Conservation (phyloP, 2,888 invertebrate genomes). For the Pandemis cinnamomeana region DNA sequence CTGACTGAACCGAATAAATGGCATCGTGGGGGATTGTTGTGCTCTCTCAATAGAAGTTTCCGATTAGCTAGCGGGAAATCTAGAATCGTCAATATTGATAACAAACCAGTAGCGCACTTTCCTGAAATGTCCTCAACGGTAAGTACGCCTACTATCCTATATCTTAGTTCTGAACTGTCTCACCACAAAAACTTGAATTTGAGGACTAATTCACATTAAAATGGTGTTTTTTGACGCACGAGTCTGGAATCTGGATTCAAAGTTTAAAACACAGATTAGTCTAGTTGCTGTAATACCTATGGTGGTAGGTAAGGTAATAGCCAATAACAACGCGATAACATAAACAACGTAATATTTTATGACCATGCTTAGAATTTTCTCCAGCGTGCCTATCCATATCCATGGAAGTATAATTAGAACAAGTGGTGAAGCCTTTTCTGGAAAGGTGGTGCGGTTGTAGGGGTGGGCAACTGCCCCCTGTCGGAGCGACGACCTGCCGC, state of each 20-base stretch:
- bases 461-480: constrained; percentile 26
- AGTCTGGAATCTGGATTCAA: too few species aligned
- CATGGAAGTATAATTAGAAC: neutral
- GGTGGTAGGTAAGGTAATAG: too few species aligned
- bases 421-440: neutral
- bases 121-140: constrained; percentile 63
- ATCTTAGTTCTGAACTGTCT: too few species aligned
- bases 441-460: neutral
- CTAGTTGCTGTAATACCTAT: too few species aligned
- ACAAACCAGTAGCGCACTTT: constrained; percentile 63
- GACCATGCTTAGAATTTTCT: neutral
- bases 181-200: too few species aligned
- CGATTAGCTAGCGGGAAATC: constrained; percentile 70
- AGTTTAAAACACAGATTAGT: too few species aligned
- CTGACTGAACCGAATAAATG: constrained; percentile 73
- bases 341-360: neutral
- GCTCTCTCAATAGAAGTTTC: constrained; percentile 78
- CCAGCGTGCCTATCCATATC: neutral
- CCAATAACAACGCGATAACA: too few species aligned
- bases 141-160: constrained; percentile 33
- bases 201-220: neutral
- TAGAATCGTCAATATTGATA: constrained; percentile 62
- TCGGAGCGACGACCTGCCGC: constrained; percentile 29
- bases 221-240: neutral
- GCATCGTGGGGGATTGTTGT: constrained; percentile 79